Evolutionary conservation across 2,888 invertebrate species (phyloP).

Genomic region (Coelinius sp.): DNA sequence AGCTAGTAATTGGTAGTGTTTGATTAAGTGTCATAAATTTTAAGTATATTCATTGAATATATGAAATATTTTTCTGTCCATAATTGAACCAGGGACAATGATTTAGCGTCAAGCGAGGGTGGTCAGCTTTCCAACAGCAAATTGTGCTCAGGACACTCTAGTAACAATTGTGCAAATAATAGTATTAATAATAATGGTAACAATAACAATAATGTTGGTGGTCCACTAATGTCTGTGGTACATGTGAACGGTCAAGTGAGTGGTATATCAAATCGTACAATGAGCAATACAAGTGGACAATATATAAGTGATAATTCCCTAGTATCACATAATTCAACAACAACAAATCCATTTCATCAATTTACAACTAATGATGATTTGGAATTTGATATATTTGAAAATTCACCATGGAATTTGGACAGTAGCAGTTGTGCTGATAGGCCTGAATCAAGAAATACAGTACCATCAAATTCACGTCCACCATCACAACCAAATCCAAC

Average conservation of each 20-base stretch:
- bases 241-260: slow-evolving; percentile 78
- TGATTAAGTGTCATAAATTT: background rate
- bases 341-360: slow-evolving; percentile 60
- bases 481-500: slow-evolving; percentile 75
- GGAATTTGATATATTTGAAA: slow-evolving; percentile 79
- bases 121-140: slow-evolving; percentile 70
- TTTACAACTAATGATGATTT: slow-evolving; percentile 73
- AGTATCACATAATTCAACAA: background rate
- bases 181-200: slow-evolving; percentile 67
- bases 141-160: slow-evolving; percentile 67
- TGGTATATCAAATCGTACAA: slow-evolving; percentile 57
- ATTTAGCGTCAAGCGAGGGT: slow-evolving; percentile 68
- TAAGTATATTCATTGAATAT: background rate
- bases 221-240: slow-evolving; percentile 81
- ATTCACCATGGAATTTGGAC: slow-evolving; percentile 76
- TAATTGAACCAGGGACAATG: slow-evolving; percentile 65
- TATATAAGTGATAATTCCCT: slow-evolving; percentile 6
- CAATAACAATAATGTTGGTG: slow-evolving; percentile 75
- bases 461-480: slow-evolving; percentile 75
- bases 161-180: slow-evolving; percentile 67
- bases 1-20: background rate
- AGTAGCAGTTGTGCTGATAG: slow-evolving; percentile 67
- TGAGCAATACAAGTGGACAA: slow-evolving; percentile 14
- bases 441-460: slow-evolving; percentile 78
- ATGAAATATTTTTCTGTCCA: slow-evolving; percentile 57